Base-by-base conservation (phyloP, 2,113 vertebrate species). In the Aphyosemion australe region DNA sequence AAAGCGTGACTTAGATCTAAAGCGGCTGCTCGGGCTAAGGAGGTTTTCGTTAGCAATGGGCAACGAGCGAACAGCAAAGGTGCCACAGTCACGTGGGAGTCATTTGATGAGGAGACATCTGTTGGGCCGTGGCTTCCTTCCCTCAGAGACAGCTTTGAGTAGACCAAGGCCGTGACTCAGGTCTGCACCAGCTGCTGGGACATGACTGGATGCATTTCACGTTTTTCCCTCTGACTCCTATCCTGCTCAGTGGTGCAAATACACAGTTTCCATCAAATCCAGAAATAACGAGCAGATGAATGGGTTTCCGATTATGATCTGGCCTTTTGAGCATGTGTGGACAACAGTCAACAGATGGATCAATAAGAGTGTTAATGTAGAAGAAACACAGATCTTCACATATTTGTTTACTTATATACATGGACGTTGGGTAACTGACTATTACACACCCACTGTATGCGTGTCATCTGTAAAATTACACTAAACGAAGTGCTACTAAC, bases 161-260 rank as follows among this genome's bases (percentile, higher is more conserved):
- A 50, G 65, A 74, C 75, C 32, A 65, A 79, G 78, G 57, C 73
- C 60, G 52, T 88, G 86, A 89, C 73, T 88, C 84, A 80, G 72
- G 78, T 84, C 65, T 76, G 52, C 65, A 62, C 61, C 82, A 80
- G 82, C 85, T 85, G 82, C 72, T 71, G 46, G 32, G 53, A 56
- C 66, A 55, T 48, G 69, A 78, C 69, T 72, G 34, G 79, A 76
- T 72, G 58, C 55, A 70, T 69, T 59, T 69, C 63, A 74, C 50
- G 73, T 68, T 51, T 63, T 76, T 61, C 72, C 68, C 41, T 32
- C 5, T 42, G 39, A 69, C 41, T 32, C 5, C 48, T 32, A 69
- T 57, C 59, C 49, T 7, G 46, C 54, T 59, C 47, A 61, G 52
- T 13, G 9, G 15, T 18, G 54, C 18, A 56, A 58, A 62, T 20